Base-by-base conservation (phyloP, 1,140 invertebrate species). In the Papilio glaucus region DNA sequence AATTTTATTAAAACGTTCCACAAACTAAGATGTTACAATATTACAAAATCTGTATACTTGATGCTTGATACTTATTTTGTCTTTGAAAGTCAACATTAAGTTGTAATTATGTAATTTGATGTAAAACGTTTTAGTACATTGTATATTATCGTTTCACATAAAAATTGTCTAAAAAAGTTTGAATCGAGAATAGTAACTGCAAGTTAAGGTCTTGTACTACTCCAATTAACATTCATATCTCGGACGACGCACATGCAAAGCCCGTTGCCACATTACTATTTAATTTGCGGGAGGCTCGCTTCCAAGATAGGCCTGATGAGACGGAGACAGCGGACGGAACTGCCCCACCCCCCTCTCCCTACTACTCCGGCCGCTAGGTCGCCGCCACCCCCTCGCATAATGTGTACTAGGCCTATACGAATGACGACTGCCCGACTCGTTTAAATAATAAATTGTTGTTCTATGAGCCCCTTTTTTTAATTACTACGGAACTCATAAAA, bases 271-370 rank as follows among this genome's bases (percentile, higher is more conserved):
- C 79, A 82, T 82, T 86, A 89, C 81, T 88, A 90, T 91, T 90
- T 90, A 91, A 91, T 90, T 91, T 88, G 86, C 86, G 86, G 88
- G 71, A 80, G 79, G 80, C 80, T 82, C 79, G 81, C 71, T 80
- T 70, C 81, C 85, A 88, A 90, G 87, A 91, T 89, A 90, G 89
- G 85, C 84, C 86, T 89, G 89, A 91, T 88, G 88, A 87, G 89
- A 82, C 85, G 89, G 87, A 89, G 89, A 91, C 89, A 90, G 86
- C 86, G 84, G 82, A 82, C 83, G 88, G 87, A 90, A 85, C 72
- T 65, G 70, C 57, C 78, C 81, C 77, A 81, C 77, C 81, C 79
- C 79, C 68, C 53, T 71, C 18, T 18, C 81, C 77, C 79, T n/a
- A 61, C 49, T 67, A 33, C 82, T 78, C 63, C 71, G 69, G 65